Conservation (phyloP, 2,888 invertebrate genomes). For the Meta bourneti region DNA sequence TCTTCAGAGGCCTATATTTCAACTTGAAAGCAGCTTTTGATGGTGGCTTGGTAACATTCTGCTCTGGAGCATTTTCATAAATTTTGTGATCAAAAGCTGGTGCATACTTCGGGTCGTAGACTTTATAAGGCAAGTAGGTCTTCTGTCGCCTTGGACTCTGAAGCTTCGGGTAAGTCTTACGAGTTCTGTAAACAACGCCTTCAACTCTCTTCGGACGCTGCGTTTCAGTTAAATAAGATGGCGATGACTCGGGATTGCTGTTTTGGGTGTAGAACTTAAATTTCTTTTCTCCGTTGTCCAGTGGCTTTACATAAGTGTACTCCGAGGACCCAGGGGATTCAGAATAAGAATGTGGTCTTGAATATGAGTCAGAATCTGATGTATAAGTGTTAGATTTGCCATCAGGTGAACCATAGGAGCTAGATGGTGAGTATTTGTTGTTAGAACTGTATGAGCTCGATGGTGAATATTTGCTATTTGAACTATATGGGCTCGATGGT, state of each 20-base stretch:
- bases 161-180: slow-evolving; percentile 40
- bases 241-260: not conserved
- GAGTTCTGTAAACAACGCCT: slow-evolving; percentile 64
- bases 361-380: not conserved
- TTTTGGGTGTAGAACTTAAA: slow-evolving; percentile 24
- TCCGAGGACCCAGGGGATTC: slow-evolving; percentile 3
- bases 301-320: slow-evolving; percentile 35
- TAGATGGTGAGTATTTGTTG: not conserved
- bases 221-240: not conserved
- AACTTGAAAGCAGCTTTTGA: slow-evolving; percentile 27
- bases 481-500: not conserved
- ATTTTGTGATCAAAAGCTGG: slow-evolving; percentile 54
- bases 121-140: slow-evolving; percentile 57
- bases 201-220: slow-evolving; percentile 45
- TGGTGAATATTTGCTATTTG: not conserved
- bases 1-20: slow-evolving; percentile 52
- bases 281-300: slow-evolving; percentile 17
- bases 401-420: not conserved
- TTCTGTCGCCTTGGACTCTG: slow-evolving; percentile 9
- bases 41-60: slow-evolving; percentile 47
- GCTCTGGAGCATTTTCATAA: slow-evolving; percentile 48
- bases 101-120: slow-evolving; percentile 23
- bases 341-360: slow-evolving; percentile 25
- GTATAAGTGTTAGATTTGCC: not conserved
- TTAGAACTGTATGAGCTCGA: not conserved